Evolutionary conservation across 2,888 invertebrate genomes (phyloP), one percentile per base, ranked within the genome.

Genomic region (Loripinus fragilis): DNA sequence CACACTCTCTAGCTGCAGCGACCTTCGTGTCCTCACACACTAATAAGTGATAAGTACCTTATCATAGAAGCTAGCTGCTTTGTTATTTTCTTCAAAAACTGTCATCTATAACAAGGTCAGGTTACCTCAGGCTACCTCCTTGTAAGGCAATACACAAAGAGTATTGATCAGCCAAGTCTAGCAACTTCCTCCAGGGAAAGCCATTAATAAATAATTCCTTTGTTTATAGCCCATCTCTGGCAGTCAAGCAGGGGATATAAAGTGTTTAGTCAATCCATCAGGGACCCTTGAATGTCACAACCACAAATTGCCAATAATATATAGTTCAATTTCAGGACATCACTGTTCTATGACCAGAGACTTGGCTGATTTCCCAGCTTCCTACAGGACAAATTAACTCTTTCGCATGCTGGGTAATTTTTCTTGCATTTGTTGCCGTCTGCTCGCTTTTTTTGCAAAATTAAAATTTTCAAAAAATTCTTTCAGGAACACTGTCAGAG

Each of bases 271-370:
- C 55, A 55, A 55, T 55, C 55, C 55, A 55, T 55, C 55, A 55
- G 55, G 28, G 55, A 55, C 55, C 23, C 55, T 55, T 55, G 55
- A 55, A 55, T 55, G 55, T 55, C 55, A 55, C 55, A 55, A 55
- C 25, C 55, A 55, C 55, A 55, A 55, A 55, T 55, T 55, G 55
- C 55, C 55, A 55, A 55, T 55, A 55, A 55, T 55, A 55, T 55
- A 55, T 55, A 55, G 55, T 55, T 55, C 55, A 55, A 55, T 55
- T 55, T 55, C 55, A 55, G 55, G 55, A 55, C 55, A 55, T 55
- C 55, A n/a, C 25, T 55, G 55, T 55, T 55, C 55, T 55, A 17
- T 55, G 55, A 55, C 55, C 55, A 55, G 48, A n/a, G n/a, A n/a
- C 48, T 48, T 48, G 48, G 48, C 48, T 48, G 48, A 15, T n/a